These are phyloP conservation scores for Coelopa pilipes DNA, from an alignment of 2,888 invertebrate genomes.

Conservation along the genomic window DNA sequence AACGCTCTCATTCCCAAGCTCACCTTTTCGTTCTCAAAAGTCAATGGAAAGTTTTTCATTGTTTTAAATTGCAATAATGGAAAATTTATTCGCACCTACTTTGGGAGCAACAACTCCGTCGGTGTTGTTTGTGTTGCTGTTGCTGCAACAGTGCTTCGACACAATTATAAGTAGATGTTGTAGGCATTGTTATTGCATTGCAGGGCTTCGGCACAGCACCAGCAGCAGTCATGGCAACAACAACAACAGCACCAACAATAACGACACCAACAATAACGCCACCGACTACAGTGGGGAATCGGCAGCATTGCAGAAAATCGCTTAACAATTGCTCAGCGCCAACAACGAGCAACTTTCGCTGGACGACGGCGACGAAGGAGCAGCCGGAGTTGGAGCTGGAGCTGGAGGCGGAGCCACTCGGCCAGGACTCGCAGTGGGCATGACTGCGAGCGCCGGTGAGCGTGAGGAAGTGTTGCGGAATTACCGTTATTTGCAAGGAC, in stretches of 20 bases:
- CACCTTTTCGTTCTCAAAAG: neutral
- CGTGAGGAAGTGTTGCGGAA: conserved; percentile 49
- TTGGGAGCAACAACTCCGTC: conserved; percentile 4
- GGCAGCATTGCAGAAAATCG: conserved; percentile 35
- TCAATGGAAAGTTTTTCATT: conserved; percentile 32
- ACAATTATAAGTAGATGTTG: conserved; percentile 33
- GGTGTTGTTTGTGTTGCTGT: conserved; percentile 10
- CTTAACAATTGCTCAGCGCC: conserved; percentile 30
- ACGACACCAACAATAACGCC: neutral
- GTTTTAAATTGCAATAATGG: conserved; percentile 37
- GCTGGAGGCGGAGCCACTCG: neutral
- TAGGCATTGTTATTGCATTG: neutral
- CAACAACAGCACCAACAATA: neutral
- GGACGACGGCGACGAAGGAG: neutral
- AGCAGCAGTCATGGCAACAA: neutral
- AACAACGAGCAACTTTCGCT: conserved; percentile 26
- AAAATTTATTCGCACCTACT: conserved; percentile 40
- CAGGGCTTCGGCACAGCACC: too few species aligned
- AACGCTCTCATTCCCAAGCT: neutral
- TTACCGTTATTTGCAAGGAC: conserved; percentile 55
- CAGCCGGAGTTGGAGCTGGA: neutral
- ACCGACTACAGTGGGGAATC: neutral
- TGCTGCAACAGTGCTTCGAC: conserved; percentile 26
- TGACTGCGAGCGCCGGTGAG: conserved; percentile 16
- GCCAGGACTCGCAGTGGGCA: neutral